These are phyloP conservation scores for Tinea semifulvella DNA, from an alignment of 2,888 invertebrate species.

Conservation along the genomic window DNA sequence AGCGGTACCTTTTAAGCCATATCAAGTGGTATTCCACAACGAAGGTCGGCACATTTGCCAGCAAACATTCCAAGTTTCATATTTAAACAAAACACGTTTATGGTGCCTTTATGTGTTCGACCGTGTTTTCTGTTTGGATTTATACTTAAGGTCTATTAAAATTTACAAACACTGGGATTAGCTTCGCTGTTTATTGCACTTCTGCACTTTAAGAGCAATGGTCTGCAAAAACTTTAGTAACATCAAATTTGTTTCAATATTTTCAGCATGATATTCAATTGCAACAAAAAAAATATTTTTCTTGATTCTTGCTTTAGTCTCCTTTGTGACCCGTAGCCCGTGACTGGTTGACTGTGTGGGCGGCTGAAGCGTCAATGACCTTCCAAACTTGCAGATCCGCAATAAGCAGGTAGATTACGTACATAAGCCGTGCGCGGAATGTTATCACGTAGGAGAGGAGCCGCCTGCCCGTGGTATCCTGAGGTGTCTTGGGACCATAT, in stretches of 20 bases:
- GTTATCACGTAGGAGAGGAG: slow-evolving; percentile 2
- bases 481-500: slow-evolving; percentile 8
- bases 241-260: too few relatives aligned
- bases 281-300: too few relatives aligned
- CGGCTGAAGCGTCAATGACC: slow-evolving; percentile 63
- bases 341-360: slow-evolving; percentile 32
- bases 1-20: background rate
- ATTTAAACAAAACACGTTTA: background rate
- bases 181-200: background rate
- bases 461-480: slow-evolving; percentile 15
- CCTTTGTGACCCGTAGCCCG: slow-evolving; percentile 7
- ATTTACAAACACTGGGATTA: too few relatives aligned
- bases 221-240: too few relatives aligned
- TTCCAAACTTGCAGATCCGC: slow-evolving; percentile 61
- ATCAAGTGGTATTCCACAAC: background rate
- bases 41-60: slow-evolving; percentile 4
- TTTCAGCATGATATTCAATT: too few relatives aligned
- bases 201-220: background rate
- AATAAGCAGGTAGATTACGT: slow-evolving; percentile 32
- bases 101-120: background rate
- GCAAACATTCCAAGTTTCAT: slow-evolving; percentile 1
- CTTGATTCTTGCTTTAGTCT: too few relatives aligned
- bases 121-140: background rate
- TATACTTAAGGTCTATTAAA: too few relatives aligned
- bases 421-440: slow-evolving; percentile 2